These are phyloP conservation scores for Platyrinchus mystaceus DNA, from an alignment of 2,797 vertebrate genomes.

Conservation along the genomic window DNA sequence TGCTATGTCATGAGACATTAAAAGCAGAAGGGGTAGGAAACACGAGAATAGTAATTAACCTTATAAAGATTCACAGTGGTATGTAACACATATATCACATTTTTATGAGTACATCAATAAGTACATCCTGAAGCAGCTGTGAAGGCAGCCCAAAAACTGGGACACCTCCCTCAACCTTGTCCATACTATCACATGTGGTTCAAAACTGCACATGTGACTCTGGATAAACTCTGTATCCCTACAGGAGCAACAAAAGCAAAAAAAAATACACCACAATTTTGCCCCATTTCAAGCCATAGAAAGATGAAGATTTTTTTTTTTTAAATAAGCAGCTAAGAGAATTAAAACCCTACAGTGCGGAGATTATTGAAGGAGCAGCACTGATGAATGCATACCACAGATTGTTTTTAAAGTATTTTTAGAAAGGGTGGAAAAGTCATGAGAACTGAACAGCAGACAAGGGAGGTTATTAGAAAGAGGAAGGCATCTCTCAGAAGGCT, in stretches of 20 bases:
- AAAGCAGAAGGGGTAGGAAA: not conserved
- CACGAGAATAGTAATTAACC: fast-evolving
- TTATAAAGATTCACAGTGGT: not conserved
- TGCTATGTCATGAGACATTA: not conserved
- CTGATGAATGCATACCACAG: not conserved
- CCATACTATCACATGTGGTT: not conserved
- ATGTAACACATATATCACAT: not conserved
- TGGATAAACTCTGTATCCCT: not conserved
- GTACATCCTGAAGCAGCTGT: not conserved
- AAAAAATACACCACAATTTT: not conserved
- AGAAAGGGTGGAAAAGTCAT: not conserved
- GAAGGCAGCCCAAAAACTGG: not conserved
- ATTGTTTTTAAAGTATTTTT: not conserved
- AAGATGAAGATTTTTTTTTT: not conserved
- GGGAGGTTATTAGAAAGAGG: not conserved
- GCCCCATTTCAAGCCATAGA: not conserved
- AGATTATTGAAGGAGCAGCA: not conserved
- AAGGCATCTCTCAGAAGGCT: not conserved
- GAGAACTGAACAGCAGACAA: not conserved
- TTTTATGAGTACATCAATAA: not conserved
- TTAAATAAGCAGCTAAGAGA: not conserved
- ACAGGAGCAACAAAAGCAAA: not conserved
- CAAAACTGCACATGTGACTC: not conserved
- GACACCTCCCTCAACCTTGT: not conserved
- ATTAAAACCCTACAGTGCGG: not conserved